These are phyloP conservation scores for Ceramica pisi DNA, from an alignment of 2,888 invertebrate species.

Conservation along the genomic window DNA sequence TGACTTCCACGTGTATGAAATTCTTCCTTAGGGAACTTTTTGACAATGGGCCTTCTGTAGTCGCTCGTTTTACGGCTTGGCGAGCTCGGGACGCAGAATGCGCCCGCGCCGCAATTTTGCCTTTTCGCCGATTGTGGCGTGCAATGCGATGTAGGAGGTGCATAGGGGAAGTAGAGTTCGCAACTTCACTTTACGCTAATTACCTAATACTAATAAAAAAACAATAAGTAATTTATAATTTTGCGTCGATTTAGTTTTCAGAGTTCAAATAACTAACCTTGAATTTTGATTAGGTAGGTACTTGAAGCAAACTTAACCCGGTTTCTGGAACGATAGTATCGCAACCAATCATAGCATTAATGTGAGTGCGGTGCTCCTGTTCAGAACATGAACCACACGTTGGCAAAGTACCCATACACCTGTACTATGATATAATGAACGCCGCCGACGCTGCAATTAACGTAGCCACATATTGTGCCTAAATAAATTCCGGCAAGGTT, in stretches of 20 bases:
- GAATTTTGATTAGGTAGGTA: not conserved
- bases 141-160: constrained; percentile 68
- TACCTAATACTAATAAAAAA: too few relatives aligned
- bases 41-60: constrained; percentile 23
- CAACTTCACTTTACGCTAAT: constrained; percentile 59
- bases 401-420: too few relatives aligned
- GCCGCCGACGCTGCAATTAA: too few relatives aligned
- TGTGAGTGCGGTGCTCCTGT: too few relatives aligned
- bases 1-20: not conserved
- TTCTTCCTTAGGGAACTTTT: not conserved
- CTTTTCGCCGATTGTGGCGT: constrained; percentile 80
- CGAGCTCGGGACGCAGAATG: constrained; percentile 68
- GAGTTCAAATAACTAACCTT: not conserved
- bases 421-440: too few relatives aligned
- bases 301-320: not conserved
- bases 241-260: not conserved
- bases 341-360: too few relatives aligned
- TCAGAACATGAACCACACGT: too few relatives aligned
- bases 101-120: constrained; percentile 76
- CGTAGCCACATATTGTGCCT: too few relatives aligned
- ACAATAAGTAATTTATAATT: not conserved
- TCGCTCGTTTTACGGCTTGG: not conserved
- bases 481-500: too few relatives aligned
- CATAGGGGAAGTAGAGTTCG: constrained; percentile 73
- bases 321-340: too few relatives aligned